Conservation (phyloP, 37 sponge, comb jelly and placozoan genomes). For the Mnemiopsis leidyi region DNA sequence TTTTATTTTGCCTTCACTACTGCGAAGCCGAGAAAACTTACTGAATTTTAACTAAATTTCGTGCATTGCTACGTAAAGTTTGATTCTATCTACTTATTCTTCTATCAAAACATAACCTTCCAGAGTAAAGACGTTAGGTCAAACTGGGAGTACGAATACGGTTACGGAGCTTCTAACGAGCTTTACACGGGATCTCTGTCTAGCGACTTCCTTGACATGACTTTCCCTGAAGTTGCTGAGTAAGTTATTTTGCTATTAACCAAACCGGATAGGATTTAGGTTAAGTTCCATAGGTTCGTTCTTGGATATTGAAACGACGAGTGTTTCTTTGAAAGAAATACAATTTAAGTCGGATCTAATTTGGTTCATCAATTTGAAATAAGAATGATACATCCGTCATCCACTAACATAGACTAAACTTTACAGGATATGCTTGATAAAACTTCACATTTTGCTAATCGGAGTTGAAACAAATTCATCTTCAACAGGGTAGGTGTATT, state of each 20-base stretch:
- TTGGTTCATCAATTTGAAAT: no score
- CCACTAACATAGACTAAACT: no score
- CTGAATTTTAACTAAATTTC: no score
- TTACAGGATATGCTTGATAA: conserved; percentile 23
- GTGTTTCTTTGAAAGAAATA: no score
- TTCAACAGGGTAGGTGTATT: conserved; percentile 17
- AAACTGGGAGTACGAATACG: conserved; percentile 39
- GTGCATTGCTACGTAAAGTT: no score
- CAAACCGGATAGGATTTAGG: background rate
- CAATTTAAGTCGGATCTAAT: no score
- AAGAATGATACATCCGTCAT: no score
- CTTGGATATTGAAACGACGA: no score
- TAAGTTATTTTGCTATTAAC: background rate
- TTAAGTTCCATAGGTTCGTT: background rate
- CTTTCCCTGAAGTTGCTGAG: conserved; percentile 37
- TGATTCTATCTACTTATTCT: no score
- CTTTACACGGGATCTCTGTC: conserved; percentile 3
- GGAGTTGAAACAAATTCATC: background rate
- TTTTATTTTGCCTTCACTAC: no score
- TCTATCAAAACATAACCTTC: background rate
- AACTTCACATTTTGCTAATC: conserved; percentile 45
- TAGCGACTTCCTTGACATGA: conserved; percentile 26
- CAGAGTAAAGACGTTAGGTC: conserved; percentile 10
- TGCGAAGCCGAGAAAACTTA: no score
- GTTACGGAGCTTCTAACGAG: conserved; percentile 52